Conservation (phyloP, 2,888 invertebrate genomes). For the Griposia aprilina region DNA sequence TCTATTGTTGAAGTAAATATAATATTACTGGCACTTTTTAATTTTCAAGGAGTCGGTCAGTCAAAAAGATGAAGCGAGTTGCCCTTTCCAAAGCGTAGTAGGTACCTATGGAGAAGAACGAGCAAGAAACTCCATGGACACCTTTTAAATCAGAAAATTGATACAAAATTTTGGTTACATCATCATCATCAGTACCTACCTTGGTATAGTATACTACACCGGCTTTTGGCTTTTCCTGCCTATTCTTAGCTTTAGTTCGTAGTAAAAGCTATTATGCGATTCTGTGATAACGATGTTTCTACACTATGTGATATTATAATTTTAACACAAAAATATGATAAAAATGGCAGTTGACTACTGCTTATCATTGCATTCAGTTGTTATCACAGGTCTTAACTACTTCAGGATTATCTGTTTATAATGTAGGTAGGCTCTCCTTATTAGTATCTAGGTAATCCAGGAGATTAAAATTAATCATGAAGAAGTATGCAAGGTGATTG, state of each 20-base stretch:
- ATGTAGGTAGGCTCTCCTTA: neutral
- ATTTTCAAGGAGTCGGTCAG: neutral
- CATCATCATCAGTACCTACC: neutral
- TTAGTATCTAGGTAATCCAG: constrained; percentile 21
- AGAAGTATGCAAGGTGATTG: constrained; percentile 18
- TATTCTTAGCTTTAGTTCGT: neutral
- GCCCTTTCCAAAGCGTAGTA: neutral
- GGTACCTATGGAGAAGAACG: neutral
- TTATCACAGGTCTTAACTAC: no score
- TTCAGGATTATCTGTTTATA: constrained; percentile 1
- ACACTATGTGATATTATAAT: neutral
- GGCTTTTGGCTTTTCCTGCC: neutral
- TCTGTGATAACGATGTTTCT: neutral
- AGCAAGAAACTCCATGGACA: neutral
- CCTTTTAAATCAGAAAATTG: neutral
- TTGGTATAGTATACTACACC: neutral
- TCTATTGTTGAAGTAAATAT: no score
- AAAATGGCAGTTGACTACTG: neutral
- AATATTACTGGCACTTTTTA: neutral
- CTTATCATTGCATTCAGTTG: constrained; percentile 6
- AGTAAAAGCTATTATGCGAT: neutral
- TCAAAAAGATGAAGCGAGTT: neutral
- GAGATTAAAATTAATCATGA: constrained; percentile 19
- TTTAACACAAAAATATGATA: neutral
- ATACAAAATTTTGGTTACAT: neutral